phyloP scores from a whole-genome alignment of 2,797 vertebrate species.

The Meda fulgida region DNA sequence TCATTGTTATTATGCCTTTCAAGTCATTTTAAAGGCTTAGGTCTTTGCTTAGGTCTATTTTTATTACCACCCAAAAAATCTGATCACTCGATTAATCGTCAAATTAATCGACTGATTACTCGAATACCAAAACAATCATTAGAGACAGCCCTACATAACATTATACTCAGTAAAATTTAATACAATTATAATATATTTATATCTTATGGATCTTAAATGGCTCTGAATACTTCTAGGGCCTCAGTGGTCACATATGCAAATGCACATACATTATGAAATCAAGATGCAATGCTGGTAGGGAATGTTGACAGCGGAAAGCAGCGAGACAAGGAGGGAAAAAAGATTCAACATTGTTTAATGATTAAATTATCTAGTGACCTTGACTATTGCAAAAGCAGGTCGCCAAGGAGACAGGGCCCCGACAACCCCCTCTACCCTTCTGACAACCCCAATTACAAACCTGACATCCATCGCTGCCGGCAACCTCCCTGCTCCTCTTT shows the following conservation, averaged over 20 bases:
- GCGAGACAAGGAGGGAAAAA: slow-evolving; percentile 59
- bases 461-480: slow-evolving; percentile 71
- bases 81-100: too few species aligned
- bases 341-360: slow-evolving; percentile 71
- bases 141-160: background rate
- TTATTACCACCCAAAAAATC: too few species aligned
- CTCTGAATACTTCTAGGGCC: background rate
- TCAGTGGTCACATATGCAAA: slow-evolving; percentile 20
- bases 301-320: slow-evolving; percentile 49
- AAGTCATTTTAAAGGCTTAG: too few species aligned
- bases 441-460: slow-evolving; percentile 81
- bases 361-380: slow-evolving; percentile 84
- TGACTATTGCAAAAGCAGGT: slow-evolving; percentile 77
- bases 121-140: too few species aligned
- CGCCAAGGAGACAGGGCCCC: slow-evolving; percentile 65
- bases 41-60: too few species aligned
- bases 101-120: too few species aligned
- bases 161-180: background rate
- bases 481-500: slow-evolving; percentile 55
- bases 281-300: slow-evolving; percentile 70
- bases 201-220: background rate
- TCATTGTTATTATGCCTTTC: too few species aligned
- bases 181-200: background rate
- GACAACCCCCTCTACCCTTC: slow-evolving; percentile 56
- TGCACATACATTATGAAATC: slow-evolving; percentile 61